Base-by-base conservation (phyloP, 2,888 invertebrate genomes). In the Cactoblastis cactorum region DNA sequence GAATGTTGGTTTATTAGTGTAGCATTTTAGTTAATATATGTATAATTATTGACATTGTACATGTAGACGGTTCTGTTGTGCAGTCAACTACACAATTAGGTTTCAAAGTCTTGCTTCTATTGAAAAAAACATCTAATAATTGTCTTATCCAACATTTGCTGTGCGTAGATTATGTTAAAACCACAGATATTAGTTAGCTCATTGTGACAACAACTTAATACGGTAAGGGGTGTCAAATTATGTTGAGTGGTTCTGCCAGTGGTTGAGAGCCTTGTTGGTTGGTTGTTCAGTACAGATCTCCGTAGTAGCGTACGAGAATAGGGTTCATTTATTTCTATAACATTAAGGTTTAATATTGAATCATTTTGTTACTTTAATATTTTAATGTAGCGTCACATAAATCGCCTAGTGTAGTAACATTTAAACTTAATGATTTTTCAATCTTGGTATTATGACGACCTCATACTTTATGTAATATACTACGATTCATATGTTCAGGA, bases 371-470 rank as follows among this genome's bases (percentile, higher is more conserved):
- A 65, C 63, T 69, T 70, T 67, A 59, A 62, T 61, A 57, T 69
- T 3, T 63, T 28, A 64, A 68, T 56, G 62, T 74, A 77, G 77
- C 65, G 55, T 78, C 62, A 61, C 75, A 74, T 78, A 77, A 73
- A 73, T 82, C 66, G 74, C 71, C 67, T 77, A 74, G 67, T 64
- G 66, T 73, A 76, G 68, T 67, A 62, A 58, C 62, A 63, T 69
- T 57, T 43, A 58, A 58, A 54, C 48, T 51, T 59, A 47, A 63
- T 58, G 57, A 58, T 59, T 64, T 15, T 51, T 59, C 56, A 61
- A 62, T 64, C 57, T 65, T 67, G 64, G 62, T 71, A 67, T 69
- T 61, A 65, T 58, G 62, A 62, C 61, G 61, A 73, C 66, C 67
- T 73, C 69, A 71, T 61, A 59, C 28, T 62, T 70, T 69, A 59